A percentile compares a stretch with the other conserved stretches of the same genome.
phyloP scores from a whole-genome alignment of 2,797 vertebrate genomes.

The Ctenopoma multispine region DNA sequence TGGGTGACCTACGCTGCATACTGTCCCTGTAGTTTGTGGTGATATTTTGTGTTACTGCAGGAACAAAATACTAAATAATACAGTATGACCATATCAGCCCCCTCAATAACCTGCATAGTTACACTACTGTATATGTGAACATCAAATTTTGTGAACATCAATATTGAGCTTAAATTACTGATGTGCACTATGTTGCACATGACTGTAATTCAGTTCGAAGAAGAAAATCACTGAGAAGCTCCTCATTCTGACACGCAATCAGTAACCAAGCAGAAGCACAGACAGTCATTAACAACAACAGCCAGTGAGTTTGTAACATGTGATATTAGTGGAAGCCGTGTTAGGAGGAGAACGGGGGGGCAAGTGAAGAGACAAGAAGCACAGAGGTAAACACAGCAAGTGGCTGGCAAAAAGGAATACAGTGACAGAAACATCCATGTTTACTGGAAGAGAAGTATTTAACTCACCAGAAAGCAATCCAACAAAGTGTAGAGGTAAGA shows the following conservation, averaged over 20 bases:
- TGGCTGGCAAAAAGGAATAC: background rate
- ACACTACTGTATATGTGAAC: no score
- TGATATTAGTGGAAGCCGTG: background rate
- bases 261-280: background rate
- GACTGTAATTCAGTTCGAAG: no score
- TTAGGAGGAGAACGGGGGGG: background rate
- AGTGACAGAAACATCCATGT: constrained; percentile 8
- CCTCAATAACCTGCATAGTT: no score
- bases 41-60: no score
- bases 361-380: background rate
- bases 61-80: no score
- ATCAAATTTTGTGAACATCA: no score
- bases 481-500: constrained; percentile 19
- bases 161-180: no score
- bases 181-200: no score
- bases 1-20: no score
- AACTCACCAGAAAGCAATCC: background rate
- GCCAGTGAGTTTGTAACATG: background rate
- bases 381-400: background rate
- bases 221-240: no score
- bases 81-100: no score
- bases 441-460: constrained; percentile 6
- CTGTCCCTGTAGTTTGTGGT: no score
- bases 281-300: constrained; percentile 2
- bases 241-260: background rate